Evolutionary conservation across 2,113 vertebrate genomes (phyloP).

Genomic region (Centropus bengalensis): DNA sequence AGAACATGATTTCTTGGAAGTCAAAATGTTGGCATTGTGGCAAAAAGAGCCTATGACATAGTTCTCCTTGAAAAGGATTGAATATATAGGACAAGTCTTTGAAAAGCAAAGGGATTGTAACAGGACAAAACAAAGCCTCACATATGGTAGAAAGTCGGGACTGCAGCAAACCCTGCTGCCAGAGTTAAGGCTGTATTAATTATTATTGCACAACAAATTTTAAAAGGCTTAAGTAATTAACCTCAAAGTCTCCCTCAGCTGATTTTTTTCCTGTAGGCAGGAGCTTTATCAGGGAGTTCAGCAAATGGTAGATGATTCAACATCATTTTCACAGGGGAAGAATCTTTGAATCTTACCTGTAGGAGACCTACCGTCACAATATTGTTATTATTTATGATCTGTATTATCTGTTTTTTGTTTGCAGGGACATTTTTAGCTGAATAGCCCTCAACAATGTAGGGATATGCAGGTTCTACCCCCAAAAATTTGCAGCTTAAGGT

Average conservation of each 20-base stretch:
- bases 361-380: background rate
- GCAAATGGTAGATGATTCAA: background rate
- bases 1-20: background rate
- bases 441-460: background rate
- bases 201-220: slow-evolving; percentile 7
- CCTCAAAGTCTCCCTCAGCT: slow-evolving; percentile 6
- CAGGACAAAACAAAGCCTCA: background rate
- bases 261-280: slow-evolving; percentile 20
- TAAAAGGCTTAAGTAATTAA: slow-evolving; percentile 41
- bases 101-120: slow-evolving; percentile 1
- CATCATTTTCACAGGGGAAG: background rate
- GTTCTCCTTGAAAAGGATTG: background rate
- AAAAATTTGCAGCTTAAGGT: background rate
- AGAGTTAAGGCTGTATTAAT: slow-evolving; percentile 10
- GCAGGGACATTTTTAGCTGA: background rate
- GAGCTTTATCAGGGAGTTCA: slow-evolving; percentile 27
- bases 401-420: background rate
- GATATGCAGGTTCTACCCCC: background rate
- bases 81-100: background rate
- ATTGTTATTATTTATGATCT: slow-evolving; percentile 1
- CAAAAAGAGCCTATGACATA: background rate
- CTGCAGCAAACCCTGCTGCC: background rate
- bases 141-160: background rate
- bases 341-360: slow-evolving; percentile 15
- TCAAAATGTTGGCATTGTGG: background rate